Conservation (phyloP, 2,888 invertebrate species). For the Tetragonula carbonaria region DNA sequence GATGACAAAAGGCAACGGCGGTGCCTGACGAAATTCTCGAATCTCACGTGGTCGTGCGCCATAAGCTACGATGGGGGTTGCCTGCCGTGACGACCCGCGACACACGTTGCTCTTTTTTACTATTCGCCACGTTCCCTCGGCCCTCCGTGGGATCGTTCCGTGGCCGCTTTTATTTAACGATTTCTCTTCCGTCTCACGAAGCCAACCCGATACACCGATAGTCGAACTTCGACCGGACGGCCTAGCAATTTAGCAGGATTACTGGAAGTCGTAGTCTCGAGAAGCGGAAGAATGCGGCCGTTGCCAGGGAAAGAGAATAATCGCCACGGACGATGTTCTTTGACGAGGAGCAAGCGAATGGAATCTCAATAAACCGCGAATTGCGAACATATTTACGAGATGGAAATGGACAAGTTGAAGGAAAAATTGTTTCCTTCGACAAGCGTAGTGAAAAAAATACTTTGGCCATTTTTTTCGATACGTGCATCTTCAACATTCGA, state of each 20-base stretch:
- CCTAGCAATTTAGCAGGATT: constrained; percentile 65
- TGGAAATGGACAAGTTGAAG: background rate
- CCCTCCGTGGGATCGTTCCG: constrained; percentile 20
- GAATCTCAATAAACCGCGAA: background rate
- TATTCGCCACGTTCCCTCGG: constrained; percentile 54
- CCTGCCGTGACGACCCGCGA: constrained; percentile 71
- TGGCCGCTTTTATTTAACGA: constrained; percentile 70
- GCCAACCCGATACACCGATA: constrained; percentile 49
- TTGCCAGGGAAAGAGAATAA: background rate
- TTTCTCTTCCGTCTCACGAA: constrained; percentile 70
- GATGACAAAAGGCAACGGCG: constrained; percentile 62
- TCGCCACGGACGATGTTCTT: constrained; percentile 10
- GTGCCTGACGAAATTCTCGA: constrained; percentile 72
- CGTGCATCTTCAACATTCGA: too few species aligned
- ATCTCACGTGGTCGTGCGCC: constrained; percentile 73
- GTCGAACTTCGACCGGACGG: constrained; percentile 37
- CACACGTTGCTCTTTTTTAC: constrained; percentile 62
- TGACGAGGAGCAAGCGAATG: background rate
- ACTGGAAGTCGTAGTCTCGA: constrained; percentile 52
- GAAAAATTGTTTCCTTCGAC: background rate
- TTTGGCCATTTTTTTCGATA: background rate
- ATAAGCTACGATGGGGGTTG: constrained; percentile 66
- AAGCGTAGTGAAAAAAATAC: fast-evolving
- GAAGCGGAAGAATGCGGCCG: constrained; percentile 33
- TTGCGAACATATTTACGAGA: background rate